Evolutionary conservation across 2,797 vertebrate species (phyloP).

Genomic region (Alfaro cultratus): DNA sequence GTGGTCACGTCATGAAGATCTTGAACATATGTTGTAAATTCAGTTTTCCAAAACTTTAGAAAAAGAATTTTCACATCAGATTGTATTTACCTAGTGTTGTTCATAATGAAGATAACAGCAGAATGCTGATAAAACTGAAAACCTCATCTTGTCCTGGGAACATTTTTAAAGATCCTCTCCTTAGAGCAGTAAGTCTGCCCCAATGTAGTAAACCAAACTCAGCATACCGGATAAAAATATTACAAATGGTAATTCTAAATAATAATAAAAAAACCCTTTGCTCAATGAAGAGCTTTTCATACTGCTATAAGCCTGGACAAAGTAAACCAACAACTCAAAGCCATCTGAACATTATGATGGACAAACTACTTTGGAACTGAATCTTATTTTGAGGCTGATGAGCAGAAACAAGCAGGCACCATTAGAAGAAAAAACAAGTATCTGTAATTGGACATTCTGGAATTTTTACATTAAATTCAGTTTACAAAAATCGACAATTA

Average conservation of each 20-base stretch:
- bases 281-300: neutral
- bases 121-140: neutral
- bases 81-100: neutral
- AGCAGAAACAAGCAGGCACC: neutral
- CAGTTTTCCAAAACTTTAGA: neutral
- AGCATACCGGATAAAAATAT: neutral
- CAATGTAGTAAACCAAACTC: neutral
- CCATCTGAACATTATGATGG: neutral
- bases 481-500: neutral
- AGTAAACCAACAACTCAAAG: neutral
- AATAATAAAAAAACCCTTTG: neutral
- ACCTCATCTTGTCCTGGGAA: neutral
- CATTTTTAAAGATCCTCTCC: neutral
- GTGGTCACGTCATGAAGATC: neutral
- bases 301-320: neutral
- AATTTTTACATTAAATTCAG: constrained; percentile 8
- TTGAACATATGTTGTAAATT: neutral
- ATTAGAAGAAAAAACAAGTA: neutral
- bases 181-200: neutral
- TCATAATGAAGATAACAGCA: neutral
- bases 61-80: neutral
- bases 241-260: neutral
- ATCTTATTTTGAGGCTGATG: neutral
- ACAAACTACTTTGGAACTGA: neutral
- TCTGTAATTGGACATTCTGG: neutral